Evolutionary conservation across 2,888 invertebrate genomes (phyloP).

Genomic region (Shargacucullia verbasci): DNA sequence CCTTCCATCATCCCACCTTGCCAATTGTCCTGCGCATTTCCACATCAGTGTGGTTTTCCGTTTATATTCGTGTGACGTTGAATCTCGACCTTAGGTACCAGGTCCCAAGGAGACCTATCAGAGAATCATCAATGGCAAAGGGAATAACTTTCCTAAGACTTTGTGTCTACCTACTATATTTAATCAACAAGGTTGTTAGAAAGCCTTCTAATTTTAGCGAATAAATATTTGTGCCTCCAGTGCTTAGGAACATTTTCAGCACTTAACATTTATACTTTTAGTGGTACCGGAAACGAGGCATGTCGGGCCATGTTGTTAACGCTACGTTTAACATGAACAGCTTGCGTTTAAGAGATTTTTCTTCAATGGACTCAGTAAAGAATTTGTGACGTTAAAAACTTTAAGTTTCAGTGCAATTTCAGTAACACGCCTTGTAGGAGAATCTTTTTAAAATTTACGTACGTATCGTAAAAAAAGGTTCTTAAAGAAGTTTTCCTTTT

Average conservation of each 20-base stretch:
- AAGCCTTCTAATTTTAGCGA: constrained; percentile 25
- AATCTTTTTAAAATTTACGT: constrained; percentile 1
- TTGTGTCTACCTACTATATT: too few species aligned
- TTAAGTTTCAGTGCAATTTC: constrained; percentile 10
- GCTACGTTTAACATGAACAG: constrained; percentile 51
- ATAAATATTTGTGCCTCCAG: constrained; percentile 20
- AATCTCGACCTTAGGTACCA: too few species aligned
- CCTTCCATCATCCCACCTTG: too few species aligned
- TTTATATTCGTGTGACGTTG: too few species aligned
- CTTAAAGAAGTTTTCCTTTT: too few species aligned
- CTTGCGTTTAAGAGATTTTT: constrained; percentile 44
- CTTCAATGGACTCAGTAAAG: constrained; percentile 36
- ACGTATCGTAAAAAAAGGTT: not conserved
- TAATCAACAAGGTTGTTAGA: too few species aligned
- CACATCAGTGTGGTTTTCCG: too few species aligned
- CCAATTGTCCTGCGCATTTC: too few species aligned
- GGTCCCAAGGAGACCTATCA: too few species aligned
- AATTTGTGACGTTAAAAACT: constrained; percentile 14
- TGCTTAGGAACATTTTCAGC: constrained; percentile 31
- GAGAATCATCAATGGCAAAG: too few species aligned
- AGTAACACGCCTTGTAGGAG: not conserved
- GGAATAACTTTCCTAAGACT: too few species aligned
- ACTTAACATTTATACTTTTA: constrained; percentile 53
- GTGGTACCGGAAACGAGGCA: constrained; percentile 46
- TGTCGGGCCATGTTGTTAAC: constrained; percentile 42